Evolutionary conservation across 2,797 vertebrate genomes (phyloP).

Genomic region (Coregonus sp.): DNA sequence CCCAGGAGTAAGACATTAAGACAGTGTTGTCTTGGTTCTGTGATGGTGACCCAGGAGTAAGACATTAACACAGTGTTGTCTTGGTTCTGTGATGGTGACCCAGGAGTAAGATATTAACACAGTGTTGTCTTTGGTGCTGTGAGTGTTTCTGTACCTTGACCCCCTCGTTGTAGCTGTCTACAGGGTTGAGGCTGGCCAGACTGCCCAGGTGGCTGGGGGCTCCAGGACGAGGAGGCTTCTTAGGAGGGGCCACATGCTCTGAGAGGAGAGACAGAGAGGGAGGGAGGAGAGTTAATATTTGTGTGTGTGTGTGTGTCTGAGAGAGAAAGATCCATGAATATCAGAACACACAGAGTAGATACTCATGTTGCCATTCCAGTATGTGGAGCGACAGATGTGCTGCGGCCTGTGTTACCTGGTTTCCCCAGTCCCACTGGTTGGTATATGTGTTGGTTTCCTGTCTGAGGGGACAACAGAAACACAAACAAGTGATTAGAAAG

Average conservation of each 20-base stretch:
- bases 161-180: slow-evolving; percentile 95
- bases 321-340: no score
- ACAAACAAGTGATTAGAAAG: slow-evolving; percentile 28
- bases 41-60: no score
- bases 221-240: slow-evolving; percentile 95
- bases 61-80: no score
- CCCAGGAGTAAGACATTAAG: no score
- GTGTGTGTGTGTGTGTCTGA: slow-evolving; percentile 12
- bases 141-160: slow-evolving; percentile 83
- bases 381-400: background rate
- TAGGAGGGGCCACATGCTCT: slow-evolving; percentile 87
- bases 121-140: background rate
- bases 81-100: no score
- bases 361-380: background rate
- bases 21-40: no score
- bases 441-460: slow-evolving; percentile 93
- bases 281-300: background rate
- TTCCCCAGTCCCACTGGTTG: slow-evolving; percentile 96
- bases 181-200: slow-evolving; percentile 83
- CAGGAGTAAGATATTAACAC: no score
- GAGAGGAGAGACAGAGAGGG: background rate
- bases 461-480: slow-evolving; percentile 70
- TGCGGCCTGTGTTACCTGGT: slow-evolving; percentile 81
- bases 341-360: no score
- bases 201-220: slow-evolving; percentile 87